A percentile compares a stretch with the other conserved stretches of the same genome.
These are phyloP conservation scores for Tetranychus piercei DNA, from an alignment of 2,888 invertebrate genomes.

Conservation along the genomic window DNA sequence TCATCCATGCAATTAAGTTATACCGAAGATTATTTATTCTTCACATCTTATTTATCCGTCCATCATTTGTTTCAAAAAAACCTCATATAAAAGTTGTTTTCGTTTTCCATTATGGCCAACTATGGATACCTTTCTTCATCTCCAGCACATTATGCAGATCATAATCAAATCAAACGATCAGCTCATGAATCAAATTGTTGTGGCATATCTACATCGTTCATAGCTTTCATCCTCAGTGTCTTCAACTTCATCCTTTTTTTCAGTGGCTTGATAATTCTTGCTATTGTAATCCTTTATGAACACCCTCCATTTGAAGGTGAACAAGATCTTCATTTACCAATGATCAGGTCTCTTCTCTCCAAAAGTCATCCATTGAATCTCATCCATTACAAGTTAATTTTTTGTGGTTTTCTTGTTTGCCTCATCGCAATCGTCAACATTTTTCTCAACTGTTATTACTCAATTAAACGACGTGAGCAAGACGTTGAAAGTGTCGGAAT, in stretches of 20 bases:
- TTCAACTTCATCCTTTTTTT: conserved; percentile 20
- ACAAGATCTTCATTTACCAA: conserved; percentile 48
- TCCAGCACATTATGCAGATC: not conserved
- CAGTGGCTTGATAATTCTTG: conserved; percentile 17
- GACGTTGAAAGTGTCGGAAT: not conserved
- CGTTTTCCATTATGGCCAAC: not conserved
- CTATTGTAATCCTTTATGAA: conserved; percentile 50
- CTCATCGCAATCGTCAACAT: conserved; percentile 6
- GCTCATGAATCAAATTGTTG: conserved; percentile 10
- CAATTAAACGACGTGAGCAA: not conserved
- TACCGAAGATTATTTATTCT: too few relatives aligned
- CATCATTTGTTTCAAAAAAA: not conserved
- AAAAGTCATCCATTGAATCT: conserved; percentile 52
- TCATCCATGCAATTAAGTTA: too few relatives aligned
- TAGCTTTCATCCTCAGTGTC: conserved; percentile 15
- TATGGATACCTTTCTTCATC: not conserved
- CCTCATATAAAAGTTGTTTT: not conserved
- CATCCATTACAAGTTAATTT: conserved; percentile 18
- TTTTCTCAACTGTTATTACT: not conserved
- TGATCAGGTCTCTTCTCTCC: conserved; percentile 53
- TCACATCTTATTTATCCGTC: too few relatives aligned
- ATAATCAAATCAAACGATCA: not conserved
- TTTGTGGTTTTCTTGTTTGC: conserved; percentile 17
- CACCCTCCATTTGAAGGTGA: conserved; percentile 48
- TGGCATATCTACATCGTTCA: conserved; percentile 19